Evolutionary conservation across 1,140 invertebrate species (phyloP), one percentile per base, ranked within the genome.

Genomic region (Bemisia tabaci): DNA sequence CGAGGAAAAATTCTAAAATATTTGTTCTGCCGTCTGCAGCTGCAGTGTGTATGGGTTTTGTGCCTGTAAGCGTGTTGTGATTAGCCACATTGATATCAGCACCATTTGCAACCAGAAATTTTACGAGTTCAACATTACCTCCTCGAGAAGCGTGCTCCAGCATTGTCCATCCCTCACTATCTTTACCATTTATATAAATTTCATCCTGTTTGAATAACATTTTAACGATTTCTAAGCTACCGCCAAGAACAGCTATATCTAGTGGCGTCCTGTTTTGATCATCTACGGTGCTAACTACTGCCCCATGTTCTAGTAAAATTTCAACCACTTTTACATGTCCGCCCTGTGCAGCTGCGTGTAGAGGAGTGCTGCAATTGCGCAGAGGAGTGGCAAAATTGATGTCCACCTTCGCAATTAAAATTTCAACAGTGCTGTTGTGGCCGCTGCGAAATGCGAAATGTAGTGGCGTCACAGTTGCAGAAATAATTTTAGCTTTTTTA

Each of bases 221-320:
- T 61, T 61, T 61, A 5, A 22, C 60, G 5, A 93, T 92, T 0
- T 93, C 93, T 21, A 90, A 90, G 73, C 95, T 92, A 0, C 90
- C 90, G 77, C 84, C 86, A 60, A 91, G 82, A 22, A 90, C 39
- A 39, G 70, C 68, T 25, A 60, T 11, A 21, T 68, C 62, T 48
- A 72, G 39, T 26, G 70, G 66, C 25, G 71, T 69, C 27, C 22
- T 48, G n/a, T 27, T 26, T 59, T 25, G 59, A 2, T 24, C 22
- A 24, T 68, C 25, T 26, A 64, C 26, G 2, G n/a, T 27, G 64
- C 26, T 26, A 64, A 26, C 26, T 63, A 60, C 23, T 22, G 59
- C 61, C n/a, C 48, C 63, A 22, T 64, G 62, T 12, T 68, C 22
- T 25, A 68, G 2, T 11, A 68, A 17, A 22, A 60, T 12, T 21